phyloP scores from a whole-genome alignment of 2,797 vertebrate species.

The Bovichtus diacanthus region DNA sequence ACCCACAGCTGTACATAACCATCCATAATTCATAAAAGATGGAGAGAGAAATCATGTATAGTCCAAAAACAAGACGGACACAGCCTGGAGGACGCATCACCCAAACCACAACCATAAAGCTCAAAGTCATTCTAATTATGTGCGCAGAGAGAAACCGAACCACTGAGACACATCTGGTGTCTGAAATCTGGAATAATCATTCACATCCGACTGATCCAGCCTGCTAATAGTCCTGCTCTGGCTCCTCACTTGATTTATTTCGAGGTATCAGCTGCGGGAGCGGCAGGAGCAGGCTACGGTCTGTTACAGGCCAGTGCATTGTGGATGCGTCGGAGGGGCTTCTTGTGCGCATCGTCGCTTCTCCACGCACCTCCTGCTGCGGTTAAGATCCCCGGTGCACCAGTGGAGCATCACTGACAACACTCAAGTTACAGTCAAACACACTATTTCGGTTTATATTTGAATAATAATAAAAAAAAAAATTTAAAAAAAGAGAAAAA shows the following conservation, averaged over 20 bases:
- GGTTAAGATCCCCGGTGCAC: constrained; percentile 14
- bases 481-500: no score
- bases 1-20: background rate
- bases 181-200: constrained; percentile 61
- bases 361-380: constrained; percentile 43
- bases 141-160: constrained; percentile 32
- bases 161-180: constrained; percentile 74
- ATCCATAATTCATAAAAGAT: constrained; percentile 18
- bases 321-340: constrained; percentile 50
- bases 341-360: constrained; percentile 46
- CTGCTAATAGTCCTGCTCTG: constrained; percentile 49
- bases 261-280: constrained; percentile 74
- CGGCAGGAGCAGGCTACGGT: constrained; percentile 50
- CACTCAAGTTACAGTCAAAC: constrained; percentile 9
- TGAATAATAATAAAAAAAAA: no score
- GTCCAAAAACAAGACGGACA: constrained; percentile 5
- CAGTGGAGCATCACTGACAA: constrained; percentile 42
- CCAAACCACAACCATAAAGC: constrained; percentile 32
- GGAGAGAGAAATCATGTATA: constrained; percentile 10
- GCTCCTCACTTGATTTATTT: constrained; percentile 48
- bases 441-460: background rate
- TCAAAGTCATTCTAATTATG: constrained; percentile 58
- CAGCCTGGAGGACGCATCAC: constrained; percentile 38
- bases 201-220: constrained; percentile 70
- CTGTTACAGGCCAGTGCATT: constrained; percentile 70